These are phyloP conservation scores for Eretmochelys imbricata DNA, from an alignment of 2,113 vertebrate species.

Conservation along the genomic window DNA sequence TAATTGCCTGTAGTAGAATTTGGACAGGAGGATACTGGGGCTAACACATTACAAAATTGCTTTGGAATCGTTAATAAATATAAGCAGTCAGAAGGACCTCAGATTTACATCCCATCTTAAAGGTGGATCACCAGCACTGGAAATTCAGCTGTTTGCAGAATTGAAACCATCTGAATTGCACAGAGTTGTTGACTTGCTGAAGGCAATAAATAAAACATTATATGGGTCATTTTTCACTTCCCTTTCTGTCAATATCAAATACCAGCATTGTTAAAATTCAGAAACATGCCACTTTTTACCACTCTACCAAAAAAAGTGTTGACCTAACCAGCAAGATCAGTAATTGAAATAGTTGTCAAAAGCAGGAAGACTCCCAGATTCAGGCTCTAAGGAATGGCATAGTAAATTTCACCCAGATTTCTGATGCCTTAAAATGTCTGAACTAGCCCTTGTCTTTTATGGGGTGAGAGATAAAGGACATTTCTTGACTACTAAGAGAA, in stretches of 20 bases:
- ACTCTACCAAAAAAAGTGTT: slow-evolving; percentile 12
- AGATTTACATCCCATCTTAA: slow-evolving; percentile 28
- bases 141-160: slow-evolving; percentile 53
- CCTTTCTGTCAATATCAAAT: slow-evolving; percentile 66
- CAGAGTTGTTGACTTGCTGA: slow-evolving; percentile 63
- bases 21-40: background rate
- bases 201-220: slow-evolving; percentile 63
- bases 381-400: slow-evolving; percentile 42
- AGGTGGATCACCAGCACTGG: background rate
- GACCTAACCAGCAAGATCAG: background rate
- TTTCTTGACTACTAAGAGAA: slow-evolving; percentile 60
- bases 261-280: slow-evolving; percentile 64
- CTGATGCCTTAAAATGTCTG: slow-evolving; percentile 13
- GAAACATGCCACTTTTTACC: slow-evolving; percentile 57
- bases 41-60: background rate
- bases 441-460: slow-evolving; percentile 60
- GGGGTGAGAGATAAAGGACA: slow-evolving; percentile 56
- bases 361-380: slow-evolving; percentile 54
- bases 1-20: background rate
- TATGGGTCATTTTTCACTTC: slow-evolving; percentile 70
- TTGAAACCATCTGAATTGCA: slow-evolving; percentile 58
- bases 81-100: background rate
- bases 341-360: slow-evolving; percentile 24
- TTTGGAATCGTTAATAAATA: background rate
- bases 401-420: slow-evolving; percentile 61